These are phyloP conservation scores for Oxygymnocypris stewartii DNA, from an alignment of 2,113 vertebrate genomes.

Conservation along the genomic window DNA sequence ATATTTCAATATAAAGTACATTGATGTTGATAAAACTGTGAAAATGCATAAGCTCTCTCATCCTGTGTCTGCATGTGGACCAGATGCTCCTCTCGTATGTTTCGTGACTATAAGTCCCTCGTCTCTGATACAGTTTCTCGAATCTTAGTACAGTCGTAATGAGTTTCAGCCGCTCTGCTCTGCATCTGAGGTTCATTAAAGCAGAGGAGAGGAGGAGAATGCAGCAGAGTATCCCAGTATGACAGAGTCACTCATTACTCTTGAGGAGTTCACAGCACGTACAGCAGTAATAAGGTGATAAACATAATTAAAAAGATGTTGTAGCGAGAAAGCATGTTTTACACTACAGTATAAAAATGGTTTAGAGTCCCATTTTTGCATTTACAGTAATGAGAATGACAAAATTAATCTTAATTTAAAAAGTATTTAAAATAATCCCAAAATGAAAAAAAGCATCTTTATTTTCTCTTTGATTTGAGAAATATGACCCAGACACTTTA, in stretches of 20 bases:
- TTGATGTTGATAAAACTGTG: not conserved
- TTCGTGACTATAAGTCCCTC: not conserved
- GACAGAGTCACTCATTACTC: not conserved
- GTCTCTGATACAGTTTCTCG: not conserved
- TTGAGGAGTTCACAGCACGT: not conserved
- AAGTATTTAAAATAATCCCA: no score
- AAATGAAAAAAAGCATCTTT: not conserved
- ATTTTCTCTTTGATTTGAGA: not conserved
- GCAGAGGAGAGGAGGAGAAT: not conserved
- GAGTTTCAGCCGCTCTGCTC: not conserved
- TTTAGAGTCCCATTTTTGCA: no score
- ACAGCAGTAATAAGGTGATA: not conserved
- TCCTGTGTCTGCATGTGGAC: not conserved
- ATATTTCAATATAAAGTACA: not conserved
- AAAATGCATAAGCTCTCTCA: not conserved
- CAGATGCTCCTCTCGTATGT: not conserved
- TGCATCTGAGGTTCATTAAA: constrained; percentile 39
- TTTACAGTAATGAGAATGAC: no score
- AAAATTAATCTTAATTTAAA: no score
- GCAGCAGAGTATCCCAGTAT: not conserved
- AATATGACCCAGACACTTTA: not conserved
- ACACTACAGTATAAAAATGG: no score
- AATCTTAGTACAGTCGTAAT: not conserved
- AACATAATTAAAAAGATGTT: no score
- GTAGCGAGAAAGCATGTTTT: no score